Evolutionary conservation across 2,888 invertebrate genomes (phyloP).

Genomic region (Trichogramma evanescens): DNA sequence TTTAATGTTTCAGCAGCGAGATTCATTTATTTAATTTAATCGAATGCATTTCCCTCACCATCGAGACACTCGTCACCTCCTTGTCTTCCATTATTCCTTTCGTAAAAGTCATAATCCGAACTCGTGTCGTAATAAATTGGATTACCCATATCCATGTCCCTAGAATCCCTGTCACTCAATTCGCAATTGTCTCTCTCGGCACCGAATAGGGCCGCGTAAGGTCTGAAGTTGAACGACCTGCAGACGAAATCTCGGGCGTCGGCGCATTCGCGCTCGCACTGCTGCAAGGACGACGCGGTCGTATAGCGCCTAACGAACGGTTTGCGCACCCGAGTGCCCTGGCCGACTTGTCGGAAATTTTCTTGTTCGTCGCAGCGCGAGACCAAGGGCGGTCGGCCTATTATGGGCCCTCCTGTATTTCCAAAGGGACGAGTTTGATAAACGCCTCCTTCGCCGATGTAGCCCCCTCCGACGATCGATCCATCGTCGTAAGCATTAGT

Average conservation of each 20-base stretch:
- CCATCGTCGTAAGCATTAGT: constrained; percentile 42
- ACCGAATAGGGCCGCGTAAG: constrained; percentile 58
- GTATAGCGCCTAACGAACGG: constrained; percentile 69
- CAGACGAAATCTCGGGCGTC: constrained; percentile 66
- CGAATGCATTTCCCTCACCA: constrained; percentile 52
- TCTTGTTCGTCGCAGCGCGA: constrained; percentile 75
- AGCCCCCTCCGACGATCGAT: constrained; percentile 40
- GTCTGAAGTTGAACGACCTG: constrained; percentile 75
- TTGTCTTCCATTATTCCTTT: constrained; percentile 66
- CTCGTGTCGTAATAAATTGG: constrained; percentile 77
- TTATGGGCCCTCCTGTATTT: constrained; percentile 44
- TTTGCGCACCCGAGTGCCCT: constrained; percentile 69
- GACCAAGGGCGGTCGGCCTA: constrained; percentile 45
- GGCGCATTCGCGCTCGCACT: constrained; percentile 74
- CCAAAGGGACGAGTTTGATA: constrained; percentile 40
- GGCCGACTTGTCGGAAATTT: constrained; percentile 75
- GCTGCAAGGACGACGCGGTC: constrained; percentile 65
- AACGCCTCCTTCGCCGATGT: constrained; percentile 40
- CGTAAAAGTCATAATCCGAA: constrained; percentile 80
- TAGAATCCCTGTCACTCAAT: constrained; percentile 77
- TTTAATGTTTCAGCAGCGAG: no score
- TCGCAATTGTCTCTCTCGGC: constrained; percentile 79
- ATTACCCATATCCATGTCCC: constrained; percentile 77
- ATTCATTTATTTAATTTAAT: neutral
- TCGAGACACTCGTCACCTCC: constrained; percentile 76